Evolutionary conservation across 1,140 invertebrate genomes (phyloP).

Genomic region (Heterodera schachtii): DNA sequence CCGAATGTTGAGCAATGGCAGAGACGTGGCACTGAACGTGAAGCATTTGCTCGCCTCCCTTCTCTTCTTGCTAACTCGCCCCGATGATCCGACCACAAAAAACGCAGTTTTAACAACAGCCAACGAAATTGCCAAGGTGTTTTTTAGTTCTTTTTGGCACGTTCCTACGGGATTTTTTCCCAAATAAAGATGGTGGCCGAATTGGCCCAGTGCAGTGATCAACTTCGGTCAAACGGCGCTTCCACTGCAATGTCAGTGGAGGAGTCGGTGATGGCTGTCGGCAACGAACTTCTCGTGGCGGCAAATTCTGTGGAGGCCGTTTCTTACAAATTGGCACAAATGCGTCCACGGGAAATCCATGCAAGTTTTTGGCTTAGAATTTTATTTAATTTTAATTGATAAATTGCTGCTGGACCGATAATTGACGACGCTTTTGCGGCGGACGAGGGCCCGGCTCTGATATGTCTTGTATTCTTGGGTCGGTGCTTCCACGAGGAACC

Average conservation of each 20-base stretch:
- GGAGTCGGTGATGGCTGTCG: conserved; percentile 75
- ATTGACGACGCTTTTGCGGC: neutral
- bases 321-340: conserved; percentile 86
- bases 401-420: too few relatives aligned
- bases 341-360: conserved; percentile 75
- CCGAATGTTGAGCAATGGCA: conserved; percentile 79
- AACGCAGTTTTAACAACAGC: conserved; percentile 47
- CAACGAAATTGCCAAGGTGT: conserved; percentile 48
- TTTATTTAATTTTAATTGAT: neutral
- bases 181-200: conserved; percentile 39
- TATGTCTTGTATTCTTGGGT: conserved; percentile 67
- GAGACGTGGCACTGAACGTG: conserved; percentile 77
- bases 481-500: conserved; percentile 41
- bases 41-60: conserved; percentile 82
- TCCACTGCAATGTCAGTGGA: conserved; percentile 32
- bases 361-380: conserved; percentile 53
- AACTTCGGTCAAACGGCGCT: conserved; percentile 34
- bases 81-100: conserved; percentile 46
- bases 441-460: conserved; percentile 43
- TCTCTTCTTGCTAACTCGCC: conserved; percentile 72
- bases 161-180: conserved; percentile 12
- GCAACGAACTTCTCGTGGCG: conserved; percentile 94
- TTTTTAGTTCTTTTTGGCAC: conserved; percentile 28
- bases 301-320: conserved; percentile 97
- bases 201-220: conserved; percentile 47